Base-by-base conservation (phyloP, 2,113 vertebrate species). In the Phyllostomus hastatus region DNA sequence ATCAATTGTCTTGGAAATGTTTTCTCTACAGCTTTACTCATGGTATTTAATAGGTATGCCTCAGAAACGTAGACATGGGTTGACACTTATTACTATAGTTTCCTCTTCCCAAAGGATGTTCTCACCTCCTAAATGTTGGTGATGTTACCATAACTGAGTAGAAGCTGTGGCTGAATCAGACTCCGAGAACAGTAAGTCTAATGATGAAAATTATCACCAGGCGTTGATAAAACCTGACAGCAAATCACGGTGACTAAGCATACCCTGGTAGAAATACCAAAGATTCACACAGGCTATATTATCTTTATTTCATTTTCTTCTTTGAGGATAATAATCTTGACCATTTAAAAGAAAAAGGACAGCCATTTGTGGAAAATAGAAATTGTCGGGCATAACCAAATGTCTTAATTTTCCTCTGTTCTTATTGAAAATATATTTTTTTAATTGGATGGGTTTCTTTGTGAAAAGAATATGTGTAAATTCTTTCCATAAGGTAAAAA, bases 401-500 rank as follows among this genome's bases (percentile, higher is more conserved):
- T 79, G 33, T 66, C 90, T 64, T 90, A 78, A 41, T 61, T 57
- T 61, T 22, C 12, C 28, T 64, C 28, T 46, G 1, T 70, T 50
- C 59, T 91, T 87, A 81, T 6, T 43, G 59, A 80, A 91, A 84
- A 70, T 20, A 41, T 20, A 41, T 4, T n/a, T 82, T 69, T 48
- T 70, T 9, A 46, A 24, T 76, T 33, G 88, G 0, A 84, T 69
- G 22, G 24, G 33, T 28, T 82, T 92, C 61, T 38, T 89, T 6
- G 35, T 85, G 35, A 61, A 82, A 64, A 64, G 38, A 82, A 64
- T 97, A 89, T 96, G 26, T 70, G 31, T 69, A 84, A 90, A 78
- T 96, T 93, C 4, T 75, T 95, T 91, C 20, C 26, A 97, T 57
- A 87, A 85, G 50, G 19, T 79, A 10, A n/a, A 70, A 70, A 87